Percentiles rank a stretch among this genome's conserved stretches.
Conservation (phyloP, 2,888 invertebrate species). For the Aradus depressus region DNA sequence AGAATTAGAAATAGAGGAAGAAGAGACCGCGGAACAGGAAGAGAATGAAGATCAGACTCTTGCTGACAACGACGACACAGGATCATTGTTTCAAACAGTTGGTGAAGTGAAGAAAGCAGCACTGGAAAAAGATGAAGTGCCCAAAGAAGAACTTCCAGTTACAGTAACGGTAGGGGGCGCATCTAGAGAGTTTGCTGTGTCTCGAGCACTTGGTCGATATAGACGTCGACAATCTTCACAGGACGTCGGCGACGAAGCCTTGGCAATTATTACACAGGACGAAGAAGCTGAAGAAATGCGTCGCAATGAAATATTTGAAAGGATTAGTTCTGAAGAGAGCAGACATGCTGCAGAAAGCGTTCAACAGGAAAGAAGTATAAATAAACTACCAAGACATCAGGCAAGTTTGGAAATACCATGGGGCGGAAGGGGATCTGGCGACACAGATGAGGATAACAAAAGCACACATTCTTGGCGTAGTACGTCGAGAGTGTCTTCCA, state of each 20-base stretch:
- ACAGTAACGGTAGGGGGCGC: slow-evolving; percentile 50
- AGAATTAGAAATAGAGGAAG: neutral
- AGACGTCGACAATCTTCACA: slow-evolving; percentile 61
- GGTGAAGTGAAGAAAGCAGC: slow-evolving; percentile 58
- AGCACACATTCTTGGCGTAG: slow-evolving; percentile 83
- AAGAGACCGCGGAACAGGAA: neutral
- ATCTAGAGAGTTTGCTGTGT: slow-evolving; percentile 74
- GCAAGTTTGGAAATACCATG: slow-evolving; percentile 72
- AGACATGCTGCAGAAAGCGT: slow-evolving; percentile 40
- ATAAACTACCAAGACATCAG: slow-evolving; percentile 56
- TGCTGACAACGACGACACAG: slow-evolving; percentile 6
- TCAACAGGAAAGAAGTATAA: slow-evolving; percentile 50
- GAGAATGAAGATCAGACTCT: slow-evolving; percentile 4
- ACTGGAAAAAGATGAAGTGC: slow-evolving; percentile 25
- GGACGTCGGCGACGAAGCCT: slow-evolving; percentile 37
- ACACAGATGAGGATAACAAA: slow-evolving; percentile 62
- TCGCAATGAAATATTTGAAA: slow-evolving; percentile 30
- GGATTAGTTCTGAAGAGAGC: slow-evolving; percentile 30
- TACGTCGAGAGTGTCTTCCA: slow-evolving; percentile 70
- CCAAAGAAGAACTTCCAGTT: slow-evolving; percentile 31
- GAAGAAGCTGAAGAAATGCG: slow-evolving; percentile 31
- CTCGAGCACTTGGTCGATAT: slow-evolving; percentile 68
- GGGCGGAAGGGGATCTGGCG: slow-evolving; percentile 43
- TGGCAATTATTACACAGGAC: slow-evolving; percentile 29
- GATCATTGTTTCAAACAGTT: slow-evolving; percentile 55